Conservation (phyloP, 2,797 vertebrate genomes). For the Anguilla obscura region DNA sequence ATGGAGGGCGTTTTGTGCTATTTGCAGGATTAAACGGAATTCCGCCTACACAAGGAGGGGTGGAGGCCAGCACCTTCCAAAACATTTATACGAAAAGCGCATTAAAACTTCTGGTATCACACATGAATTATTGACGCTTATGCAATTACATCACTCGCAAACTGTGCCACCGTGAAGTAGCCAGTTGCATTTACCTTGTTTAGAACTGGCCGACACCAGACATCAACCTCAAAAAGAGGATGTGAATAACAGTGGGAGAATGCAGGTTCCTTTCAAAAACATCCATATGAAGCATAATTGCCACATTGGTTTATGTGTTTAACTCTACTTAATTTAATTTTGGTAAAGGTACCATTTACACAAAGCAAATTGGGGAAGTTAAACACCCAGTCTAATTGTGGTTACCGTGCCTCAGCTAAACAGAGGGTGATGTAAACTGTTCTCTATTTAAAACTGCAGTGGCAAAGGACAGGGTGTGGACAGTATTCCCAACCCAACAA, state of each 20-base stretch:
- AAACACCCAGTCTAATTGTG: not conserved
- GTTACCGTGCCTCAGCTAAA: not conserved
- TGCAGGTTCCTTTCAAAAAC: not conserved
- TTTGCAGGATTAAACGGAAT: not conserved
- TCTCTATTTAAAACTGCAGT: constrained; percentile 29
- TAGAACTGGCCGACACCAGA: not conserved
- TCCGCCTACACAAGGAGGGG: not conserved
- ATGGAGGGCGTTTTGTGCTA: not conserved
- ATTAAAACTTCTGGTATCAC: not conserved
- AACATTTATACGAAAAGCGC: not conserved
- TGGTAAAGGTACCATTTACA: not conserved
- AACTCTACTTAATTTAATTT: not conserved
- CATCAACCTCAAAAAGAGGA: not conserved
- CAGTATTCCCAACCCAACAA: constrained; percentile 28
- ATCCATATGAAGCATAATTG: not conserved
- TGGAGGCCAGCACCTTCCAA: not conserved
- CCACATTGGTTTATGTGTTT: not conserved
- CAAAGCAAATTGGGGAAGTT: not conserved
- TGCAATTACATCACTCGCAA: not conserved
- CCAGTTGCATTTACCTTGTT: not conserved
- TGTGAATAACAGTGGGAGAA: not conserved
- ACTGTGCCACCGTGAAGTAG: not conserved
- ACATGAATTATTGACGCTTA: not conserved
- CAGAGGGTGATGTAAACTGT: not conserved
- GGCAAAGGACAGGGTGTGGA: constrained; percentile 26